Evolutionary conservation across 2,113 vertebrate genomes (phyloP), one percentile per base, ranked within the genome.

Genomic region (Gavialis gangeticus): DNA sequence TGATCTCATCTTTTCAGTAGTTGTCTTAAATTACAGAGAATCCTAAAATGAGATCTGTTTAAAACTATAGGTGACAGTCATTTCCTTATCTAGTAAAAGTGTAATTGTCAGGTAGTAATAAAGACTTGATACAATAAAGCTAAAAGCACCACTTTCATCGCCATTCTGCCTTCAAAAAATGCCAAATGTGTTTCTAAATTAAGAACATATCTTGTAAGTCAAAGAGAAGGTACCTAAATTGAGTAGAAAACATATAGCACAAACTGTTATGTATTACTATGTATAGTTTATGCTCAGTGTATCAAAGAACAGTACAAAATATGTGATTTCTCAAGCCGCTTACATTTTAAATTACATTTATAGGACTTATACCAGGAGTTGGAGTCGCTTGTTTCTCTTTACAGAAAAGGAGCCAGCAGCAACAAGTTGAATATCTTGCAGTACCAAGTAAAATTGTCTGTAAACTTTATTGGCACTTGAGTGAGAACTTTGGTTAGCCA

Each of bases 1-100:
- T 75, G 56, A 88, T 27, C 88, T 90, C 84, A 94, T 8, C 54
- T 84, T 95, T 94, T 86, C 73, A 87, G 83, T 82, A 87, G 6
- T 90, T 92, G 88, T 89, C 87, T 46, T 46, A 71, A 73, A 90
- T 79, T 85, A 67, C 28, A 73, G 79, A 92, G 86, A 64, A 76
- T 81, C 78, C 64, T 57, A 82, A 89, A 58, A 80, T 77, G 27
- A 94, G 22, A 82, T 66, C 46, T 46, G 46, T 46, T 73, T 76
- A 57, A 91, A 88, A 30, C 67, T 55, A 79, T 66, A 87, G 46
- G 28, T 82, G 58, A 66, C 9, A 46, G 66, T 88, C 66, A 86
- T n/a, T 85, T 85, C 24, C 27, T 86, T 67, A 63, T 16, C 25
- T 10, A 25, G 55, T 73, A 90, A 78, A 75, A 46, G 17, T 24